These are phyloP conservation scores for Hepsetus odoe DNA, from an alignment of 2,113 vertebrate species.

Conservation along the genomic window DNA sequence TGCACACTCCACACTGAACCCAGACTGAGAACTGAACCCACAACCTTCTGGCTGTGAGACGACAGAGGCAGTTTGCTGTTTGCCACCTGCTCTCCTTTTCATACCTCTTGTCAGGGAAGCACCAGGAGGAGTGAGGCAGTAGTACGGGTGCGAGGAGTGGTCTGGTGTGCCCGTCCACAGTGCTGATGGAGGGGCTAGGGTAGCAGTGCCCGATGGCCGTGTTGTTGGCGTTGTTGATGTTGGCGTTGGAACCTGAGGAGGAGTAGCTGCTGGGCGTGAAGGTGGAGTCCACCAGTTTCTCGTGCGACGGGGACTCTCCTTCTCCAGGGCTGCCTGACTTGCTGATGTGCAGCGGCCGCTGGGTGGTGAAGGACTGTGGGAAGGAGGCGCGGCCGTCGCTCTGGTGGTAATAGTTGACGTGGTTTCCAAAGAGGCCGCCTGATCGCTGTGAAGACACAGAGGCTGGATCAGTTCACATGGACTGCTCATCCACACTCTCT, in stretches of 20 bases:
- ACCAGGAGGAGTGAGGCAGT: slow-evolving; percentile 86
- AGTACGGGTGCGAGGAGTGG: slow-evolving; percentile 82
- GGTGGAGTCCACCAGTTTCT: slow-evolving; percentile 95
- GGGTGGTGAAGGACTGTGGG: slow-evolving; percentile 95
- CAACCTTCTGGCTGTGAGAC: no score
- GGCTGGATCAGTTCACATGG: not conserved
- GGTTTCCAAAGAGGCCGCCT: slow-evolving; percentile 95
- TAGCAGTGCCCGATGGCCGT: slow-evolving; percentile 84
- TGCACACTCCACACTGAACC: no score
- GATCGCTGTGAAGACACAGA: slow-evolving; percentile 66
- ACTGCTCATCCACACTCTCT: not conserved
- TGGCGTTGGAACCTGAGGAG: slow-evolving; percentile 95
- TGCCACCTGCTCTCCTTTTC: not conserved
- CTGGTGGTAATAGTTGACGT: slow-evolving; percentile 95
- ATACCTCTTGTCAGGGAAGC: slow-evolving; percentile 89
- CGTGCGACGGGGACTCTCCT: slow-evolving; percentile 89
- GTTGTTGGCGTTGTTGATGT: slow-evolving; percentile 99
- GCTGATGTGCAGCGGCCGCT: slow-evolving; percentile 94
- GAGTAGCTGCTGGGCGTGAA: slow-evolving; percentile 98
- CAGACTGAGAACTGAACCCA: no score
- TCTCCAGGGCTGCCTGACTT: slow-evolving; percentile 90
- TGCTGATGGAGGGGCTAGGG: slow-evolving; percentile 84
- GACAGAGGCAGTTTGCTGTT: no score
- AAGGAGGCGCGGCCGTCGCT: slow-evolving; percentile 87
- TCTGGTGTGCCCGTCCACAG: slow-evolving; percentile 83